Conservation (phyloP, 2,113 vertebrate species). For the Bos indicus region DNA sequence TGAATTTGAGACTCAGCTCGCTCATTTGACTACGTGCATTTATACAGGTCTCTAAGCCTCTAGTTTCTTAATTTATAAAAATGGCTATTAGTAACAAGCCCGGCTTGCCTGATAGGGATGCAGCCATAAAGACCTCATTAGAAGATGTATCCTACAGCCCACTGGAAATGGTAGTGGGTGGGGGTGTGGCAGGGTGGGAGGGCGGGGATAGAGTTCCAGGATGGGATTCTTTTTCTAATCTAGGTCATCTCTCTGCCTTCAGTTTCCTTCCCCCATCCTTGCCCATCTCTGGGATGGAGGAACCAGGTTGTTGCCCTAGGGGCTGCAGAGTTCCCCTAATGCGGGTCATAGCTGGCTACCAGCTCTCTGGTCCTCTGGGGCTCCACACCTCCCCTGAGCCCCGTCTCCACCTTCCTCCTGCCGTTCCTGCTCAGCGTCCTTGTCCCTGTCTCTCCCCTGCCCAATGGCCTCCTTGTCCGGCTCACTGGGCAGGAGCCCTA, state of each 20-base stretch:
- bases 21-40: not conserved
- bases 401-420: constrained; percentile 25
- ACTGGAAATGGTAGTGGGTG: not conserved
- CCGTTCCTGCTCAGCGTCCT: constrained; percentile 37
- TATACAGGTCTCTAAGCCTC: not conserved
- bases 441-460: constrained; percentile 62
- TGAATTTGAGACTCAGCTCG: not conserved
- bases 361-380: not conserved
- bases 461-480: constrained; percentile 67
- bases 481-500: constrained; percentile 71
- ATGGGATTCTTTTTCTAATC: constrained; percentile 38
- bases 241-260: constrained; percentile 54
- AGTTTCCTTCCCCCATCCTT: constrained; percentile 22
- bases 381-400: not conserved
- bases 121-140: not conserved
- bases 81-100: not conserved
- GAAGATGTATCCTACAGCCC: not conserved
- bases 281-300: not conserved
- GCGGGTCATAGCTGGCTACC: not conserved
- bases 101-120: not conserved
- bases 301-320: not conserved
- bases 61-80: not conserved
- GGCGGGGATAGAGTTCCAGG: not conserved
- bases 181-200: not conserved
- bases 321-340: constrained; percentile 1